phyloP scores from a whole-genome alignment of 1,140 invertebrate genomes.

The Drosophila watanabei region DNA sequence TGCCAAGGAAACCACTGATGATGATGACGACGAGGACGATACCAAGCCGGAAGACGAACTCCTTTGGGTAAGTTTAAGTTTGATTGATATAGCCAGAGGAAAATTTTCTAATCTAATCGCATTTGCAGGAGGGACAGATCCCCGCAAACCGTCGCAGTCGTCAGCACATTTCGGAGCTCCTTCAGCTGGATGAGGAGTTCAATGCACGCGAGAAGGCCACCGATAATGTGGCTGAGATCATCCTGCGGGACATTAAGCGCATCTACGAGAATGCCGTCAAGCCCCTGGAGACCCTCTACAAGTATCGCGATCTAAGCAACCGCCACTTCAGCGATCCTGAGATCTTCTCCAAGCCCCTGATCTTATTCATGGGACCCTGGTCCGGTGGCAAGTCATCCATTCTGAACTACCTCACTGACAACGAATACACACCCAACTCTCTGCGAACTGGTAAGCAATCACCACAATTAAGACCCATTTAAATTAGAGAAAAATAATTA shows the following conservation, averaged over 20 bases:
- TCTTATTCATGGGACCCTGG: slow-evolving; percentile 98
- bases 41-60: slow-evolving; percentile 88
- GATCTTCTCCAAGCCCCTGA: slow-evolving; percentile 97
- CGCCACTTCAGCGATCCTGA: slow-evolving; percentile 97
- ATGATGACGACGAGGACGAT: slow-evolving; percentile 81
- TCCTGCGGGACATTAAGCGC: slow-evolving; percentile 94
- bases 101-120: too few relatives aligned
- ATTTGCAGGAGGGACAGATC: slow-evolving; percentile 88
- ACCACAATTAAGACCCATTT: neutral
- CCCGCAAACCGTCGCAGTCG: slow-evolving; percentile 92
- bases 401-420: slow-evolving; percentile 96
- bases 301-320: slow-evolving; percentile 96
- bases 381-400: slow-evolving; percentile 98
- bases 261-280: slow-evolving; percentile 95
- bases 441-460: slow-evolving; percentile 91
- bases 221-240: slow-evolving; percentile 90
- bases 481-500: neutral
- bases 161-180: slow-evolving; percentile 92
- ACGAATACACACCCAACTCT: slow-evolving; percentile 93
- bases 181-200: slow-evolving; percentile 92
- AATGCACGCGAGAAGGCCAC: slow-evolving; percentile 90
- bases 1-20: slow-evolving; percentile 37
- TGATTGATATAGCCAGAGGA: too few relatives aligned
- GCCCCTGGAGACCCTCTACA: slow-evolving; percentile 95
- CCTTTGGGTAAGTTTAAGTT: slow-evolving; percentile 86